Evolutionary conservation across 2,888 invertebrate species (phyloP).

Genomic region (Blastobasis lacticolella): DNA sequence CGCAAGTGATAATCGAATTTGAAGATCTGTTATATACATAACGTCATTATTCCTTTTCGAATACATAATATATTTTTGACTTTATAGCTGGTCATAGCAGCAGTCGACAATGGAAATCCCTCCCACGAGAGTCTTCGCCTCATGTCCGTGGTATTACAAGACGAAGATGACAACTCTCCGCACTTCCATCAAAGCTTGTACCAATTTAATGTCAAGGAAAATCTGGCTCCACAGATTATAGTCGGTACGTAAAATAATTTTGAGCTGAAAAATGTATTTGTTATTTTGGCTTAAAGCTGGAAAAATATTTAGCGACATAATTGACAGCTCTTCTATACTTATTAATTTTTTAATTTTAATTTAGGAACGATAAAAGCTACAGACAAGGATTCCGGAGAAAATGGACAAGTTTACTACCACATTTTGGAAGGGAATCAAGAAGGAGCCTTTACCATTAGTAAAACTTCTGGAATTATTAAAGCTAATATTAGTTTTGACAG

Average conservation of each 20-base stretch:
- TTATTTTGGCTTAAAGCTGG: no score
- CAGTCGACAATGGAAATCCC: conserved; percentile 88
- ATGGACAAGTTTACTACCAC: conserved; percentile 89
- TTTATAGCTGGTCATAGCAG: conserved; percentile 82
- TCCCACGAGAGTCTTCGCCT: conserved; percentile 84
- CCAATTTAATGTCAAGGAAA: conserved; percentile 82
- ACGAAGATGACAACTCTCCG: conserved; percentile 88
- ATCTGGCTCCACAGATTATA: conserved; percentile 75
- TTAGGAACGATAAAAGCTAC: conserved; percentile 82
- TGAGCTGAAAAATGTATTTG: no score
- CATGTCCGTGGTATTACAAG: conserved; percentile 82
- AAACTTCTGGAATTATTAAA: conserved; percentile 85
- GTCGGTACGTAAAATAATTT: conserved; percentile 65
- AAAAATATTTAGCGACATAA: no score
- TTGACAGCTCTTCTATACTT: no score
- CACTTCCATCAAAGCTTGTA: conserved; percentile 81
- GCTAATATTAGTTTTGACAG: conserved; percentile 87
- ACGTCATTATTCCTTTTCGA: no score
- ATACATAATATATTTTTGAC: no score
- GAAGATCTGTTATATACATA: no score
- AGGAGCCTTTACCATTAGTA: conserved; percentile 84
- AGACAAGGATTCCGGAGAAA: conserved; percentile 85
- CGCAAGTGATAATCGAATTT: no score
- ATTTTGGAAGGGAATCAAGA: conserved; percentile 85
- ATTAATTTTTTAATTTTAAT: not conserved